A percentile compares a stretch with the other conserved stretches of the same genome.
Evolutionary conservation across 2,797 vertebrate genomes (phyloP).

Genomic region (Paratrypauchen microcephalus): DNA sequence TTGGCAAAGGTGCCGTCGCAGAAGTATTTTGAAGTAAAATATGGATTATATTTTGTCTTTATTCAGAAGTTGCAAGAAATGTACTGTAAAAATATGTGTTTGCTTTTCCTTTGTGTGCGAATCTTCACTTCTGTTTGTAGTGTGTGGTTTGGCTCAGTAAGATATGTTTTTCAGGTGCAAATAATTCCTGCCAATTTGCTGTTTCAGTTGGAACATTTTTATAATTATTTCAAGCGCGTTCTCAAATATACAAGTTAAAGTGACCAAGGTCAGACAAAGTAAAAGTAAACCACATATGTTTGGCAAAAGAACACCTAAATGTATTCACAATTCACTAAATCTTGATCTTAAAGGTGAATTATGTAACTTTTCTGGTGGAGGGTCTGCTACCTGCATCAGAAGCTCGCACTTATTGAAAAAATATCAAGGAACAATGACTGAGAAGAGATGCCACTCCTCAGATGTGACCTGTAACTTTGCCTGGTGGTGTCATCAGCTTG

Average conservation of each 20-base stretch:
- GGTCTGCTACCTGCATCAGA: too few relatives aligned
- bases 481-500: too few relatives aligned
- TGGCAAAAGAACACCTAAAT: too few relatives aligned
- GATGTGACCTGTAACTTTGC: too few relatives aligned
- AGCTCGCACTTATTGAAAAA: too few relatives aligned
- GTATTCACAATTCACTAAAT: too few relatives aligned
- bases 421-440: too few relatives aligned
- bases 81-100: not conserved
- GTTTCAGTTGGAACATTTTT: not conserved
- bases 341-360: too few relatives aligned
- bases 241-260: not conserved
- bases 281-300: too few relatives aligned
- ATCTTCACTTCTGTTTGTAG: not conserved
- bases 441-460: too few relatives aligned
- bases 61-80: not conserved
- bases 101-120: not conserved
- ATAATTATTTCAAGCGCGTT: not conserved
- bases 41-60: not conserved
- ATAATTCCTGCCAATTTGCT: not conserved
- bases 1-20: not conserved
- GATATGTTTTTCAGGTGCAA: constrained; percentile 3
- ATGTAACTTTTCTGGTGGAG: too few relatives aligned
- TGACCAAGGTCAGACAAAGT: too few relatives aligned
- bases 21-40: constrained; percentile 2
- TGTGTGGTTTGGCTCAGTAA: not conserved